A percentile compares a stretch with the other conserved stretches of the same genome.
Conservation (phyloP, 2,888 invertebrate species). For the Stenolophus ochropezus region DNA sequence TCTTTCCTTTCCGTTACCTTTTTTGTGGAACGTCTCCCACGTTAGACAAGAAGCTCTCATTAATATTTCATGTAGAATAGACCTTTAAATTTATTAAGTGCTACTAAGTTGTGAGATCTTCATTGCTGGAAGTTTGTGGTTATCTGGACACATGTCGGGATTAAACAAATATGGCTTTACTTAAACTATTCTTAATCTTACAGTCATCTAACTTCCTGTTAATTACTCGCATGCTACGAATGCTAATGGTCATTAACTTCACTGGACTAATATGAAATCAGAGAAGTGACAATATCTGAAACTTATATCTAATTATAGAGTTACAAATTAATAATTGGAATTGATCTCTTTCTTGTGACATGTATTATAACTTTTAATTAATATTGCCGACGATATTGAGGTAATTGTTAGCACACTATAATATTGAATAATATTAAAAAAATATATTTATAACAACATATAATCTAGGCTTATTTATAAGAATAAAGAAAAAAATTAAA, state of each 20-base stretch:
- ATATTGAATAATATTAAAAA: too few species aligned
- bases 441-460: too few species aligned
- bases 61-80: slow-evolving; percentile 28
- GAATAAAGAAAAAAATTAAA: too few species aligned
- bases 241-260: not conserved
- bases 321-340: not conserved
- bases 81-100: slow-evolving; percentile 36
- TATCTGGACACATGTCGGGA: slow-evolving; percentile 23
- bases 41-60: slow-evolving; percentile 14
- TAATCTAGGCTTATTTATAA: too few species aligned
- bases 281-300: not conserved
- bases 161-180: not conserved
- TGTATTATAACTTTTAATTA: too few species aligned
- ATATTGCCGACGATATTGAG: too few species aligned
- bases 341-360: not conserved
- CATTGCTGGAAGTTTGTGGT: not conserved
- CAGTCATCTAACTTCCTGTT: not conserved
- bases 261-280: not conserved
- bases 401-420: too few species aligned
- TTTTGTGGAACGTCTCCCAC: slow-evolving; percentile 25
- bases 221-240: not conserved
- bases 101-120: slow-evolving; percentile 3
- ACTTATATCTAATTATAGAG: not conserved
- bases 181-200: not conserved
- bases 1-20: slow-evolving; percentile 36